Evolutionary conservation across 1,140 invertebrate genomes (phyloP).

Genomic region (Chymomyza costata): DNA sequence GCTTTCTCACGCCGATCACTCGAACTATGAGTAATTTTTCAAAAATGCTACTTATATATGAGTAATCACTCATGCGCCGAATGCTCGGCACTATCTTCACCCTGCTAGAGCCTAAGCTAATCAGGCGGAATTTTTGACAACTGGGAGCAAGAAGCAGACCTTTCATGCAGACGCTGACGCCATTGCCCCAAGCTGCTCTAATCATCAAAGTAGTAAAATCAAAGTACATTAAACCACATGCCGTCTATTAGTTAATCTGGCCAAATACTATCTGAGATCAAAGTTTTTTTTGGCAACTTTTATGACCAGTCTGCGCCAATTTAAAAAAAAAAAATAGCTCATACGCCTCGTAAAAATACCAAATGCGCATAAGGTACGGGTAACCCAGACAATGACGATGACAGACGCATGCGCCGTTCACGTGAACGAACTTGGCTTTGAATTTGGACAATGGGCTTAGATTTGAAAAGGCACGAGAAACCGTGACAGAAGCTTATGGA

Average conservation of each 20-base stretch:
- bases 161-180: conserved; percentile 8
- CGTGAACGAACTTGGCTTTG: too few relatives aligned
- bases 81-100: too few relatives aligned
- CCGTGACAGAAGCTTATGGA: neutral
- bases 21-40: too few relatives aligned
- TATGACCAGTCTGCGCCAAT: conserved; percentile 11
- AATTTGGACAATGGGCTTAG: too few relatives aligned
- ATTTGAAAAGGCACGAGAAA: too few relatives aligned
- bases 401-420: conserved; percentile 56
- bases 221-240: too few relatives aligned
- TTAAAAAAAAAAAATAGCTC: conserved; percentile 16
- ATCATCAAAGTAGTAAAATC: too few relatives aligned
- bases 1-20: too few relatives aligned
- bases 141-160: conserved; percentile 10
- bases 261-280: conserved; percentile 31
- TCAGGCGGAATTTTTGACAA: conserved; percentile 18
- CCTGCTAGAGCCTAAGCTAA: conserved; percentile 4
- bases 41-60: too few relatives aligned
- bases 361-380: too few relatives aligned
- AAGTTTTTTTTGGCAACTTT: conserved; percentile 24
- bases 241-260: conserved; percentile 1
- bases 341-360: conserved; percentile 49
- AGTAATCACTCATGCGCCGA: too few relatives aligned
- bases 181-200: neutral
- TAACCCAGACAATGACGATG: conserved; percentile 23